Percentiles rank a stretch among this genome's conserved stretches.
phyloP scores from a whole-genome alignment of 2,888 invertebrate species.

The Drosophila testacea region DNA sequence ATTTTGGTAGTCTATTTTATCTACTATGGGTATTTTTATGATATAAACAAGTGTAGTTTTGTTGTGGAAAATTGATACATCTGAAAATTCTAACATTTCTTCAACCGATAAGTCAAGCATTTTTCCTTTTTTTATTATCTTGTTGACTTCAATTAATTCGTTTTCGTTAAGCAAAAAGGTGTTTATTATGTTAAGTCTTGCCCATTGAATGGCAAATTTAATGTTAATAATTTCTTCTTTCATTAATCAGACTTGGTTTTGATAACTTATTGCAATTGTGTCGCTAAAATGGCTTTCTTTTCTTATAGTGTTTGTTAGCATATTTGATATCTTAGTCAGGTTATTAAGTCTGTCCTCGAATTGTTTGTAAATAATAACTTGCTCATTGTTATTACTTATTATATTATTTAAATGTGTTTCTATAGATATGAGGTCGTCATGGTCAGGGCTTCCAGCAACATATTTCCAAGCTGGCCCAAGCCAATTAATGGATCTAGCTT shows the following conservation, averaged over 20 bases:
- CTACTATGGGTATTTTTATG: not conserved
- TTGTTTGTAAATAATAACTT: not conserved
- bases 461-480: constrained; percentile 6
- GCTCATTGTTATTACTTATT: not conserved
- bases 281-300: not conserved
- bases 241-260: not conserved
- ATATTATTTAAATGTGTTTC: not conserved
- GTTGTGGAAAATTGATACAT: not conserved
- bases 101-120: not conserved
- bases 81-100: constrained; percentile 1
- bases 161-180: no score
- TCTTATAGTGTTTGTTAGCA: not conserved
- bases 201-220: not conserved
- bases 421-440: not conserved
- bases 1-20: not conserved
- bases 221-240: not conserved
- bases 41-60: not conserved
- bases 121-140: no score
- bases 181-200: not conserved
- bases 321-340: not conserved
- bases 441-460: not conserved
- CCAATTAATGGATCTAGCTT: constrained; percentile 1
- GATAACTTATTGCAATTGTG: not conserved
- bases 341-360: not conserved
- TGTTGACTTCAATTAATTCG: no score